Percentiles rank a stretch among this genome's conserved stretches.
phyloP scores from a whole-genome alignment of 2,113 vertebrate genomes.

The Natator depressus region DNA sequence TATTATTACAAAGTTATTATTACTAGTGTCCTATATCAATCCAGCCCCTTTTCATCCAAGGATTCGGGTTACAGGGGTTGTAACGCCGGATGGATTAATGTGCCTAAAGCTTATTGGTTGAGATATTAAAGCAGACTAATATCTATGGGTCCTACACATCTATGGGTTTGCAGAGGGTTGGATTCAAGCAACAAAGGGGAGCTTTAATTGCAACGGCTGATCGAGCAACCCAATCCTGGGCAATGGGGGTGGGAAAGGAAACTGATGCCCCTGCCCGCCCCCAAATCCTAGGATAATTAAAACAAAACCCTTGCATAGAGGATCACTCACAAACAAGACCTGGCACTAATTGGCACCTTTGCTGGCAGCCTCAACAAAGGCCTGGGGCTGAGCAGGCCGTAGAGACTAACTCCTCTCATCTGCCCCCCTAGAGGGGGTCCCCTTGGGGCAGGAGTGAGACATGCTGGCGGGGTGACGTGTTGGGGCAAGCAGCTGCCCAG shows the following conservation, averaged over 20 bases:
- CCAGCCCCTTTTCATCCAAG: neutral
- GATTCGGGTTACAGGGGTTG: neutral
- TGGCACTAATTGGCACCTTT: neutral
- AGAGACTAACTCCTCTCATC: neutral
- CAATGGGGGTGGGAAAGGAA: rapidly evolving
- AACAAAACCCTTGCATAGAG: rapidly evolving
- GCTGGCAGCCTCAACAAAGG: neutral
- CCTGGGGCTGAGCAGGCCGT: neutral
- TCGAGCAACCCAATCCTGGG: neutral
- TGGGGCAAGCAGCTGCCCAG: neutral
- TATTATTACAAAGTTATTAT: neutral
- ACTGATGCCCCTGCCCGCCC: rapidly evolving
- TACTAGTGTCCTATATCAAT: neutral
- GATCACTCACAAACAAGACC: neutral
- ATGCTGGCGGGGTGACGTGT: neutral
- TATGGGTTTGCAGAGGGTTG: neutral
- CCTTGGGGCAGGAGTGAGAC: neutral
- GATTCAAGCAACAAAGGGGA: neutral
- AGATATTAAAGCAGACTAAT: rapidly evolving
- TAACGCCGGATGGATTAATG: neutral
- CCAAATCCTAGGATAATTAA: neutral
- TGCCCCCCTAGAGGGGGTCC: neutral
- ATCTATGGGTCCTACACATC: too few species aligned
- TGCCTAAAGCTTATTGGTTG: neutral
- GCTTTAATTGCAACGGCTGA: neutral